Conservation (phyloP, 2,888 invertebrate species). For the Cerastis leucographa region DNA sequence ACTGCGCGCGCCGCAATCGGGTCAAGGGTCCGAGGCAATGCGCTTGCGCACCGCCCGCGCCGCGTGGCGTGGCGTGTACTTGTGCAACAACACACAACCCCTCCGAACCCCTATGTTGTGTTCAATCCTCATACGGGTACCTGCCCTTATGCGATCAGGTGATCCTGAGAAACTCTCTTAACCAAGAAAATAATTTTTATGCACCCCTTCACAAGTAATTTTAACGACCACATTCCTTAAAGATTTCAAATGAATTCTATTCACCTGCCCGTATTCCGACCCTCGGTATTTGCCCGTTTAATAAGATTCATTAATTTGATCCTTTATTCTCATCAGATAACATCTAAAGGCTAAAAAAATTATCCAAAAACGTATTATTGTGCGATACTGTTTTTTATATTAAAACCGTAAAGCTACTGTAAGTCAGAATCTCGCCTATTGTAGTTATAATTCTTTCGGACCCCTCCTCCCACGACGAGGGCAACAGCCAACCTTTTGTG, state of each 20-base stretch:
- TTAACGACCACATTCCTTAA: constrained; percentile 80
- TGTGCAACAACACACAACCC: constrained; percentile 56
- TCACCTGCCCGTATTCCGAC: constrained; percentile 85
- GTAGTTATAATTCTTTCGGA: constrained; percentile 61
- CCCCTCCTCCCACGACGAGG: constrained; percentile 65
- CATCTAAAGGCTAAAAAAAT: constrained; percentile 57
- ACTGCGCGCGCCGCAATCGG: constrained; percentile 86
- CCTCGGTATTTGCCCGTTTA: constrained; percentile 75
- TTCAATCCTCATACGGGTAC: constrained; percentile 77
- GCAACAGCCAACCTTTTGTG: constrained; percentile 75
- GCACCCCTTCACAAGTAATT: constrained; percentile 80
- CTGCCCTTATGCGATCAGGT: constrained; percentile 86
- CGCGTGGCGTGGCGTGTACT: constrained; percentile 40
- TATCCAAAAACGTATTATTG: constrained; percentile 60
- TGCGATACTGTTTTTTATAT: constrained; percentile 55
- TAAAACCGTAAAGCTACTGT: constrained; percentile 49
- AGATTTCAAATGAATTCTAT: constrained; percentile 79
- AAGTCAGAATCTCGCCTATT: constrained; percentile 62
- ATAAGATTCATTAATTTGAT: constrained; percentile 75
- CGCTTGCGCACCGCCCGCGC: constrained; percentile 72
- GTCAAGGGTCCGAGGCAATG: constrained; percentile 86
- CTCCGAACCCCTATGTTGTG: constrained; percentile 63
- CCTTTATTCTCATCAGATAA: constrained; percentile 71
- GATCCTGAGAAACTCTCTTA: constrained; percentile 74
- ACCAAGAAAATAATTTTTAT: constrained; percentile 75